Percentiles rank a stretch among this genome's conserved stretches.
Conservation (phyloP, 1,140 invertebrate species). For the Cherax quadricarinatus region DNA sequence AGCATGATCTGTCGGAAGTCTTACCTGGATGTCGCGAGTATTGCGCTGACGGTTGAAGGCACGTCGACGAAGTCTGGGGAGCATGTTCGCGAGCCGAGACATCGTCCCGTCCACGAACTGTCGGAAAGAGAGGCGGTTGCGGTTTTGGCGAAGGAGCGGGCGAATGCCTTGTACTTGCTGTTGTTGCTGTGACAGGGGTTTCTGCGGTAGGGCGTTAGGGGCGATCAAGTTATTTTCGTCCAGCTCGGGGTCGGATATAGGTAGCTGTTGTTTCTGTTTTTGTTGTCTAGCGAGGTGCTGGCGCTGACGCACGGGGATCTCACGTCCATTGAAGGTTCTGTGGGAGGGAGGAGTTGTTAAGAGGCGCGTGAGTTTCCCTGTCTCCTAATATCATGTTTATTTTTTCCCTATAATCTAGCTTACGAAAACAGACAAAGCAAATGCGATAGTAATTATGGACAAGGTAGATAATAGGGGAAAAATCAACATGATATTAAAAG, state of each 20-base stretch:
- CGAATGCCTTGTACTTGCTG: not conserved
- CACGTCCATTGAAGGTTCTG: not conserved
- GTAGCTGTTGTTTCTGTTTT: not conserved
- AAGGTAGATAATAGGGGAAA: too few relatives aligned
- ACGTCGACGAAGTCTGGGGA: slow-evolving; percentile 12
- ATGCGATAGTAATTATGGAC: too few relatives aligned
- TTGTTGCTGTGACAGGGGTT: not conserved
- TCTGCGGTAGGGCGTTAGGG: slow-evolving; percentile 12
- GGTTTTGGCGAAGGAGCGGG: not conserved
- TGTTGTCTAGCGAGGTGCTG: not conserved
- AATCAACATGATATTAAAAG: too few relatives aligned
- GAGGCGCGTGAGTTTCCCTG: too few relatives aligned
- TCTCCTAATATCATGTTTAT: too few relatives aligned
- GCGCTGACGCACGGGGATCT: not conserved
- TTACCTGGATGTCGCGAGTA: slow-evolving; percentile 39
- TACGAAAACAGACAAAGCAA: too few relatives aligned
- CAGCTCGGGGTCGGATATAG: not conserved
- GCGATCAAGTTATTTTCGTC: not conserved
- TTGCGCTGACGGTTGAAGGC: slow-evolving; percentile 6
- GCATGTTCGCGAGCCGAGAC: not conserved
- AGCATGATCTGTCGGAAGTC: not conserved
- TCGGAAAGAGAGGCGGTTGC: slow-evolving; percentile 30
- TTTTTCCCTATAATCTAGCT: too few relatives aligned
- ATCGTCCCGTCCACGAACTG: slow-evolving; percentile 32
- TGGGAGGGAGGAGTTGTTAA: not conserved